Conservation (phyloP, 2,113 vertebrate genomes). For the Tachysurus vachellii region DNA sequence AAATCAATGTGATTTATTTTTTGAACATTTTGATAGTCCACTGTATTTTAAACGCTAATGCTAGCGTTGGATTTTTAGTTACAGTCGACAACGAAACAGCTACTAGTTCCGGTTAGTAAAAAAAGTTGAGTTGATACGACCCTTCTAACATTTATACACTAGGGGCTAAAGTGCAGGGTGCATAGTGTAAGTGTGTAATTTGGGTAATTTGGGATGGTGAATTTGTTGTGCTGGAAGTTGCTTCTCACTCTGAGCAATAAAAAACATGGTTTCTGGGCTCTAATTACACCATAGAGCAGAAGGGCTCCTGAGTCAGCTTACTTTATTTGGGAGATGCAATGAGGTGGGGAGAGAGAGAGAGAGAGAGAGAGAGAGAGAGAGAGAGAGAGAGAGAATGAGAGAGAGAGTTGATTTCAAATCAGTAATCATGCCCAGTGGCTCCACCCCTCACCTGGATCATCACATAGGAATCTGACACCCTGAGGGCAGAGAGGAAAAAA, state of each 20-base stretch:
- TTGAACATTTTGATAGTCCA: too few relatives aligned
- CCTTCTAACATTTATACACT: too few relatives aligned
- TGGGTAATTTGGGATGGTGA: too few relatives aligned
- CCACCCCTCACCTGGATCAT: constrained; percentile 19
- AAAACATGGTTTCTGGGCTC: background rate
- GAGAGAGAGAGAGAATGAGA: background rate
- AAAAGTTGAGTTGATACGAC: too few relatives aligned
- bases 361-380: background rate
- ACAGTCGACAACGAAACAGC: too few relatives aligned
- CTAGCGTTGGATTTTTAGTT: too few relatives aligned
- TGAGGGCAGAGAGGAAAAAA: constrained; percentile 13
- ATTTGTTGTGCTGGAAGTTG: background rate
- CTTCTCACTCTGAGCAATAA: background rate
- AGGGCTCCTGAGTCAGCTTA: background rate
- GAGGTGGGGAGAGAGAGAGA: background rate
- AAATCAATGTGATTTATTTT: too few relatives aligned
- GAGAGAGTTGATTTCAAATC: constrained; percentile 4
- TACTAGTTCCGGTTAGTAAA: too few relatives aligned
- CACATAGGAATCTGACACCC: constrained; percentile 27
- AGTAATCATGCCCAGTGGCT: background rate
- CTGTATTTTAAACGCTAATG: too few relatives aligned
- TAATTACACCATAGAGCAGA: background rate
- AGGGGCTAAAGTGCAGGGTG: too few relatives aligned
- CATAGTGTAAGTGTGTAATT: too few relatives aligned
- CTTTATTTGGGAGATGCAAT: background rate